Evolutionary conservation across 2,888 invertebrate species (phyloP).

Genomic region (Pseudanteris insignis): DNA sequence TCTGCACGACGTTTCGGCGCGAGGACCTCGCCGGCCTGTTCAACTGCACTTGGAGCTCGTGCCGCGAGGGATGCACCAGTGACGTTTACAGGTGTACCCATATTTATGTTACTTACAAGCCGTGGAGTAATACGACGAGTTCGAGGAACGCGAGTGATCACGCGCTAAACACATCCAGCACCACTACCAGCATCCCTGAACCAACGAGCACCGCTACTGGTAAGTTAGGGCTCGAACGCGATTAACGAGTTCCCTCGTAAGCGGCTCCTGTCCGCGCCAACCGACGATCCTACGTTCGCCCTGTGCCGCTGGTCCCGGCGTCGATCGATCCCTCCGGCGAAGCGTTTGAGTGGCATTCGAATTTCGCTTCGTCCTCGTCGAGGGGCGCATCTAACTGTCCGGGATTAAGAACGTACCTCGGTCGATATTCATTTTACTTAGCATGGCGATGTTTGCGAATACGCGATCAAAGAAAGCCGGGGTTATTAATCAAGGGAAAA

Average conservation of each 20-base stretch:
- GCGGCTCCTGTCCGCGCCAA: background rate
- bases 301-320: too few relatives aligned
- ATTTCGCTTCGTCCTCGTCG: too few relatives aligned
- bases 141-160: slow-evolving; percentile 36
- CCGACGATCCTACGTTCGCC: background rate
- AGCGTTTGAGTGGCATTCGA: too few relatives aligned
- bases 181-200: slow-evolving; percentile 31
- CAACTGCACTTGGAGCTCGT: slow-evolving; percentile 84
- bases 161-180: slow-evolving; percentile 7
- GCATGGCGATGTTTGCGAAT: too few relatives aligned
- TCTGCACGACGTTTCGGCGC: slow-evolving; percentile 76
- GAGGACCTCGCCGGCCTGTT: slow-evolving; percentile 78
- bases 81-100: slow-evolving; percentile 78
- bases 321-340: too few relatives aligned
- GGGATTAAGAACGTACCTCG: too few relatives aligned
- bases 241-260: background rate
- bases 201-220: slow-evolving; percentile 34
- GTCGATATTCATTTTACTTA: too few relatives aligned
- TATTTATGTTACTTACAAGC: slow-evolving; percentile 72
- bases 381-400: too few relatives aligned
- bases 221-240: slow-evolving; percentile 14
- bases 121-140: slow-evolving; percentile 55
- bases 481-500: too few relatives aligned
- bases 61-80: slow-evolving; percentile 83
- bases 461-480: too few relatives aligned